Percentiles rank a stretch among this genome's conserved stretches.
phyloP scores from a whole-genome alignment of 2,888 invertebrate genomes.

The Parasteatoda lunata region DNA sequence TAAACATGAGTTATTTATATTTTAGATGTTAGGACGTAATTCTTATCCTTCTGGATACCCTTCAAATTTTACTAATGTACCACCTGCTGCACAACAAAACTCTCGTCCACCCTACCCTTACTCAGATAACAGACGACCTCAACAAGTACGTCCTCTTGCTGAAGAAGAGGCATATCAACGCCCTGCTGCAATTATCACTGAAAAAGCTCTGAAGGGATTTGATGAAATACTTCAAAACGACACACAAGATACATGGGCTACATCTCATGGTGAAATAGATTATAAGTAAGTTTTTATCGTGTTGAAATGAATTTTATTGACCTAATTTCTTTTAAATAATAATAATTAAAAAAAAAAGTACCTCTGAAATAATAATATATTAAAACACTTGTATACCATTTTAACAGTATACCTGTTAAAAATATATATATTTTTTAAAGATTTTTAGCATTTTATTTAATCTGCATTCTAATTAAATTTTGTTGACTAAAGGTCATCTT shows the following conservation, averaged over 20 bases:
- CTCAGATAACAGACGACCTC: constrained; percentile 71
- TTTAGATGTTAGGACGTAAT: constrained; percentile 74
- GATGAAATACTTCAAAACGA: constrained; percentile 86
- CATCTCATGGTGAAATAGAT: constrained; percentile 92
- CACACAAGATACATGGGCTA: constrained; percentile 88
- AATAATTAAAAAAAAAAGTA: not conserved
- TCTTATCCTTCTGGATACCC: constrained; percentile 73
- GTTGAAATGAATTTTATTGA: not conserved
- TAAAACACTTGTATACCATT: too few relatives aligned
- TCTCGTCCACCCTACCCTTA: constrained; percentile 72
- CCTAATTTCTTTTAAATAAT: not conserved
- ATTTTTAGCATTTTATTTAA: too few relatives aligned
- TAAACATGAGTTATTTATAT: constrained; percentile 5
- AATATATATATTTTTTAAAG: too few relatives aligned
- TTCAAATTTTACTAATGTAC: constrained; percentile 72
- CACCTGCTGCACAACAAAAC: constrained; percentile 71
- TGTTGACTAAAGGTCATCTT: too few relatives aligned
- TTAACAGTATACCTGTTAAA: too few relatives aligned
- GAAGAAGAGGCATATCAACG: constrained; percentile 73
- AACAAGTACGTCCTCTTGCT: constrained; percentile 75
- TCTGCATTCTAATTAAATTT: too few relatives aligned
- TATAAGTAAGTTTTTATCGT: constrained; percentile 78
- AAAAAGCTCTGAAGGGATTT: constrained; percentile 92
- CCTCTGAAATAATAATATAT: too few relatives aligned
- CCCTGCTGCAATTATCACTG: constrained; percentile 85